Evolutionary conservation across 1,140 invertebrate genomes (phyloP).

Genomic region (Zophobas atratus): DNA sequence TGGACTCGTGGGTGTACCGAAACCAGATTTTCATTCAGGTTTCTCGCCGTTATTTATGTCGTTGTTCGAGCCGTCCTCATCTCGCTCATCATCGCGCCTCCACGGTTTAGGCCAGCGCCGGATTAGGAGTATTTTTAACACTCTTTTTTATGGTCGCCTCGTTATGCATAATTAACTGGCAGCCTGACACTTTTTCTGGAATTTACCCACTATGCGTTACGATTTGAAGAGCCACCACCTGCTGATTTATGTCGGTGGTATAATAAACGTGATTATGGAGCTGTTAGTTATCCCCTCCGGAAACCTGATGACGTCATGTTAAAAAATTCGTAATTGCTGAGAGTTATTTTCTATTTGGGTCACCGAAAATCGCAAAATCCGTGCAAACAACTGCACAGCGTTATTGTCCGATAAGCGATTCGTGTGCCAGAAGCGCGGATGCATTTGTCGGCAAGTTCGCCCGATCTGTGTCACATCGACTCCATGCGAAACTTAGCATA

Average conservation of each 20-base stretch:
- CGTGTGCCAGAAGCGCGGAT: background rate
- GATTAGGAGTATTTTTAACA: background rate
- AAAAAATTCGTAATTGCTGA: no score
- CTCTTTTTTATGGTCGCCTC: background rate
- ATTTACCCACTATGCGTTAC: no score
- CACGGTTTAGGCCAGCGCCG: constrained; percentile 3
- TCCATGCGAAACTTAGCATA: background rate
- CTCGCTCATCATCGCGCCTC: constrained; percentile 49
- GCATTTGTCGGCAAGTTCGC: background rate
- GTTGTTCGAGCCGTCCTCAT: constrained; percentile 53
- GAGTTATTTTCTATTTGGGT: no score
- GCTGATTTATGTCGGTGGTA: no score
- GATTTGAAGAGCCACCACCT: no score
- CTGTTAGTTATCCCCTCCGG: no score
- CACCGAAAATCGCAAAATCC: no score
- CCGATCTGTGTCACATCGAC: background rate
- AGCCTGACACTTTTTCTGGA: no score
- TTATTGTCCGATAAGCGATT: background rate
- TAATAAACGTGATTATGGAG: no score
- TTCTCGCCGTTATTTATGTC: constrained; percentile 55
- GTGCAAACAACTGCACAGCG: no score
- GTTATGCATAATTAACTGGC: background rate
- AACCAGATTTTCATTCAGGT: constrained; percentile 56
- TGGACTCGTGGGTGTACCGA: constrained; percentile 51
- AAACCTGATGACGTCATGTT: no score